Evolutionary conservation across 2,113 vertebrate genomes (phyloP).

Genomic region (Phrynocephalus versicolor): DNA sequence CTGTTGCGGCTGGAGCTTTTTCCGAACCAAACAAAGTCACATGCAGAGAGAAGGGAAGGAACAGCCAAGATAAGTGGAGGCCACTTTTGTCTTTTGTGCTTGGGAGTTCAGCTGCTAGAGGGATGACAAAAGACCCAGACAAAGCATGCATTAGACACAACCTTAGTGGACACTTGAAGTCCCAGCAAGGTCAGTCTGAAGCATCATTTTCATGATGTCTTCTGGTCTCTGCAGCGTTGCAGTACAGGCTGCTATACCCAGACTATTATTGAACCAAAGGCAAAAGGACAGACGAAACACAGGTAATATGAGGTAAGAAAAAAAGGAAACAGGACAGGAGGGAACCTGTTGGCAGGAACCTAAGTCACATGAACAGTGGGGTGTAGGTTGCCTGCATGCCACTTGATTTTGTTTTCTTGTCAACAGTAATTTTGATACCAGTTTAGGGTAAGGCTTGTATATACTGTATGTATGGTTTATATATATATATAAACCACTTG

Average conservation of each 20-base stretch:
- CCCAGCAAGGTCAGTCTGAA: background rate
- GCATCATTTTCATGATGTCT: slow-evolving; percentile 13
- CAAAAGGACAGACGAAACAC: background rate
- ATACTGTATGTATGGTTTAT: background rate
- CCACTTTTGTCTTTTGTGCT: background rate
- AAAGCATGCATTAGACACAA: slow-evolving; percentile 9
- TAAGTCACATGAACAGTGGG: background rate
- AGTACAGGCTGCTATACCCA: background rate
- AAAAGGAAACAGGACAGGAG: background rate
- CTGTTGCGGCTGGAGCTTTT: slow-evolving; percentile 26
- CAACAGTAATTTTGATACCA: no score
- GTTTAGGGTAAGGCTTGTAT: background rate
- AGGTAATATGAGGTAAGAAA: background rate
- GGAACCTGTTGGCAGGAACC: background rate
- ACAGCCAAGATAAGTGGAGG: slow-evolving; percentile 17
- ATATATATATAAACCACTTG: background rate
- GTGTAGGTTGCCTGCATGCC: background rate
- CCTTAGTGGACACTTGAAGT: background rate
- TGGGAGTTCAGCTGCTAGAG: slow-evolving; percentile 16
- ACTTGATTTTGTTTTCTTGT: background rate
- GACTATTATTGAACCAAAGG: background rate
- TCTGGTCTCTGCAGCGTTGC: background rate
- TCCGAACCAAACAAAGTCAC: slow-evolving; percentile 26
- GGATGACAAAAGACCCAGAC: background rate
- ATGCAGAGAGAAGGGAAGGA: slow-evolving; percentile 18